Percentiles rank a stretch among this genome's conserved stretches.
Conservation (phyloP, 2,888 invertebrate genomes). For the Lasioglossum morio region DNA sequence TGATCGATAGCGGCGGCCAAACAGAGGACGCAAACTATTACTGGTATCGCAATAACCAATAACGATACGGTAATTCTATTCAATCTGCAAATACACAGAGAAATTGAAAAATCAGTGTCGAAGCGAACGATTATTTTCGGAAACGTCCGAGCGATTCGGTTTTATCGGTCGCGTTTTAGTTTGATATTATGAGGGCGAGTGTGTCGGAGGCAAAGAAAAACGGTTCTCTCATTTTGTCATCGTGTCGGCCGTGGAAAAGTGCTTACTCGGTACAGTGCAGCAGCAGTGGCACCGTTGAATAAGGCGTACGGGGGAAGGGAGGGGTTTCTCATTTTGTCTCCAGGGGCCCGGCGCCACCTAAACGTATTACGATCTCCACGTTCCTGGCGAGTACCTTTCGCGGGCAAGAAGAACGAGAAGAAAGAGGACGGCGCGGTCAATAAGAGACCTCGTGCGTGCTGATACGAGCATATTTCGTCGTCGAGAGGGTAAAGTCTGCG, state of each 20-base stretch:
- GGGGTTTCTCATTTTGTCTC: slow-evolving; percentile 59
- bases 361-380: slow-evolving; percentile 67
- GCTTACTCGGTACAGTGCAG: slow-evolving; percentile 48
- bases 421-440: slow-evolving; percentile 73
- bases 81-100: not conserved
- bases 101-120: not conserved
- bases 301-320: slow-evolving; percentile 26
- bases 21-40: not conserved
- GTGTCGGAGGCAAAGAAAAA: slow-evolving; percentile 28
- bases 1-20: not conserved
- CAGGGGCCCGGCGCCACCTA: slow-evolving; percentile 53
- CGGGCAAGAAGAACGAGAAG: slow-evolving; percentile 48
- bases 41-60: not conserved
- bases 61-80: not conserved
- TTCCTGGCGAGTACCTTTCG: slow-evolving; percentile 47
- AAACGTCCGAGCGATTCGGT: not conserved
- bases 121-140: not conserved
- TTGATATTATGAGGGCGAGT: not conserved
- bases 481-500: slow-evolving; percentile 80
- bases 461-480: slow-evolving; percentile 79
- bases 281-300: slow-evolving; percentile 31
- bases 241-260: slow-evolving; percentile 35
- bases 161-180: slow-evolving; percentile 34
- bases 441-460: slow-evolving; percentile 79
- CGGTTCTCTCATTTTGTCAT: slow-evolving; percentile 49